These are phyloP conservation scores for Callipepla squamata DNA, from an alignment of 2,113 vertebrate species.

Conservation along the genomic window DNA sequence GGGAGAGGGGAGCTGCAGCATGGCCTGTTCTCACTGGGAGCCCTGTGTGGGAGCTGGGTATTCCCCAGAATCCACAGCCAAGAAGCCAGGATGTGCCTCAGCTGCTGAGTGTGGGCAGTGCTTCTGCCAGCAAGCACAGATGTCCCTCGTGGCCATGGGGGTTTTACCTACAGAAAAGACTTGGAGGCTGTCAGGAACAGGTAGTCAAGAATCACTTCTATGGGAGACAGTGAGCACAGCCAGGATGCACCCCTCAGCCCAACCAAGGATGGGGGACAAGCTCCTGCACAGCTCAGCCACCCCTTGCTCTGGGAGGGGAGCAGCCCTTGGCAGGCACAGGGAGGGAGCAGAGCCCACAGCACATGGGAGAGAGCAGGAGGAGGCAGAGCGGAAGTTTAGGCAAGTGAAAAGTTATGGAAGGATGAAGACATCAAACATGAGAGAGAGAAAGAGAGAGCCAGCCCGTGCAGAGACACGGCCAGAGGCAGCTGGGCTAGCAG, in stretches of 20 bases:
- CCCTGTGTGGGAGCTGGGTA: neutral
- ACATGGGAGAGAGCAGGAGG: neutral
- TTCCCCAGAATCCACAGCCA: neutral
- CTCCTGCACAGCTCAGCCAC: neutral
- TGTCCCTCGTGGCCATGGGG: accelerated
- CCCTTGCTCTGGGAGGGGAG: neutral
- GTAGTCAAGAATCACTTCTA: neutral
- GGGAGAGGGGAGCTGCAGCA: neutral
- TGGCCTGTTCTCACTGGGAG: neutral
- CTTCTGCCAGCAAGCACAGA: neutral
- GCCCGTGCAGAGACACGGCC: neutral
- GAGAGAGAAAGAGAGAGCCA: neutral
- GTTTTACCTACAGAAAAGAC: accelerated
- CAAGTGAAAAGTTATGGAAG: conserved; percentile 32
- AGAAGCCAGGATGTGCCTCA: neutral
- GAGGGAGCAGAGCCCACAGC: conserved; percentile 50
- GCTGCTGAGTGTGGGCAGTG: accelerated
- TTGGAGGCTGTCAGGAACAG: accelerated
- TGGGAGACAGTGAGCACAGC: neutral
- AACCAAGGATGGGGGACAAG: neutral
- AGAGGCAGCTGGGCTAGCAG: neutral
- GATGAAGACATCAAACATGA: conserved; percentile 50
- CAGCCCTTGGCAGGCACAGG: neutral
- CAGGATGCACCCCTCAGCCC: neutral
- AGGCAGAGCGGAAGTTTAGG: conserved; percentile 27